Evolutionary conservation across 2,797 vertebrate genomes (phyloP).

Genomic region (Hylomyscus alleni): DNA sequence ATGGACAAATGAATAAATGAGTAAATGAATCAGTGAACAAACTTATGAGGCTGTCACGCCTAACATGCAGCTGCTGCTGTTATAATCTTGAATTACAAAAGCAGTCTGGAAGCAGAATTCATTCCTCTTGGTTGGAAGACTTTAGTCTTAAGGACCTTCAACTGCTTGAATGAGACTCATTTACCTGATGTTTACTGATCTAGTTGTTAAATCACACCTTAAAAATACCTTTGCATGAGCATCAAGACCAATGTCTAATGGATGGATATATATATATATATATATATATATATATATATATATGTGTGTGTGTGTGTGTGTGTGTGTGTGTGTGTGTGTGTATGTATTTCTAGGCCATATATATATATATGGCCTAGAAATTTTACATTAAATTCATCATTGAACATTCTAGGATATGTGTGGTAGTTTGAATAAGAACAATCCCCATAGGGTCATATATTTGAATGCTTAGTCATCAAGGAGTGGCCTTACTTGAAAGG

Average conservation of each 20-base stretch:
- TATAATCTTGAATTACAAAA: not conserved
- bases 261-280: not conserved
- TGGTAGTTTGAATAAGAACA: not conserved
- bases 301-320: no score
- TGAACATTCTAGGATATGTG: not conserved
- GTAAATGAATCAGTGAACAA: not conserved
- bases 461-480: not conserved
- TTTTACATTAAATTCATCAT: not conserved
- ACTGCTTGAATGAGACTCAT: not conserved
- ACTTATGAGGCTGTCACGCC: not conserved
- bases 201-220: not conserved
- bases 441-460: not conserved
- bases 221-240: not conserved
- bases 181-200: not conserved
- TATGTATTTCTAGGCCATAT: no score
- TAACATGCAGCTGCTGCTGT: not conserved
- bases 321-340: no score
- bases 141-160: not conserved
- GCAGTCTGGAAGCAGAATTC: not conserved
- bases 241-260: not conserved
- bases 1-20: not conserved
- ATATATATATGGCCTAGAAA: not conserved
- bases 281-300: no score
- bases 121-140: not conserved
- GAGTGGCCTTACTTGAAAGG: not conserved